Conservation (phyloP, 2,113 vertebrate genomes). For the Etheostoma spectabile region DNA sequence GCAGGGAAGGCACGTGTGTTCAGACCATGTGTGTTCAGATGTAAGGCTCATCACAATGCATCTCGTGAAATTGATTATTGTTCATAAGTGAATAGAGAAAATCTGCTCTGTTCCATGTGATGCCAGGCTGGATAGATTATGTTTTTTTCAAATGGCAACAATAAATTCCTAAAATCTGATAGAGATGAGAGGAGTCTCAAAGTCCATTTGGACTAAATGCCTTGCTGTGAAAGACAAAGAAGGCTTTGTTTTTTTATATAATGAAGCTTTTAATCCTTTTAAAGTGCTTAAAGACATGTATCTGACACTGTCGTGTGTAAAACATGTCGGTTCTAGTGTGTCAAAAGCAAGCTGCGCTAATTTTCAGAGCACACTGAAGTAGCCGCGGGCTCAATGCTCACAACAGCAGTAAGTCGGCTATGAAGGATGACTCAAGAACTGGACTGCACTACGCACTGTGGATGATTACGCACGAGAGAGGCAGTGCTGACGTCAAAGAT, state of each 20-base stretch:
- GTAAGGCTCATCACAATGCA: slow-evolving; percentile 35
- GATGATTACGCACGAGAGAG: slow-evolving; percentile 42
- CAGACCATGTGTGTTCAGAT: slow-evolving; percentile 9
- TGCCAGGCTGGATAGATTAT: neutral
- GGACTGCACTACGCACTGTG: too few relatives aligned
- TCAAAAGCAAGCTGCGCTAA: slow-evolving; percentile 25
- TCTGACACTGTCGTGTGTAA: slow-evolving; percentile 18
- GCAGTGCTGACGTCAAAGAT: slow-evolving; percentile 53
- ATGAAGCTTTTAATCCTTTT: neutral
- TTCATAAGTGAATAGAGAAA: slow-evolving; percentile 36
- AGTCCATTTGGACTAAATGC: neutral
- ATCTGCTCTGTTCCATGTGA: slow-evolving; percentile 25
- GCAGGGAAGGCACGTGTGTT: slow-evolving; percentile 21
- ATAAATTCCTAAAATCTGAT: slow-evolving; percentile 7
- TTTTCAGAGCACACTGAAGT: slow-evolving; percentile 21
- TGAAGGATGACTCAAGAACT: neutral
- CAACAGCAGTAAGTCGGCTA: slow-evolving; percentile 35
- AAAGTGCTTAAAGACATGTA: slow-evolving; percentile 5
- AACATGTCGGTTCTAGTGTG: slow-evolving; percentile 30
- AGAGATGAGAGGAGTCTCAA: neutral
- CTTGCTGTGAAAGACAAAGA: neutral
- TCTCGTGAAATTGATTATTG: slow-evolving; percentile 49
- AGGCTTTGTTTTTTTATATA: neutral
- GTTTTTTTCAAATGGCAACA: slow-evolving; percentile 4
- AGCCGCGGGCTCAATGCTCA: slow-evolving; percentile 20